Evolutionary conservation across 35 echinoderm and acorn worm species (phyloP).

Genomic region (Apostichopus parvimensis): DNA sequence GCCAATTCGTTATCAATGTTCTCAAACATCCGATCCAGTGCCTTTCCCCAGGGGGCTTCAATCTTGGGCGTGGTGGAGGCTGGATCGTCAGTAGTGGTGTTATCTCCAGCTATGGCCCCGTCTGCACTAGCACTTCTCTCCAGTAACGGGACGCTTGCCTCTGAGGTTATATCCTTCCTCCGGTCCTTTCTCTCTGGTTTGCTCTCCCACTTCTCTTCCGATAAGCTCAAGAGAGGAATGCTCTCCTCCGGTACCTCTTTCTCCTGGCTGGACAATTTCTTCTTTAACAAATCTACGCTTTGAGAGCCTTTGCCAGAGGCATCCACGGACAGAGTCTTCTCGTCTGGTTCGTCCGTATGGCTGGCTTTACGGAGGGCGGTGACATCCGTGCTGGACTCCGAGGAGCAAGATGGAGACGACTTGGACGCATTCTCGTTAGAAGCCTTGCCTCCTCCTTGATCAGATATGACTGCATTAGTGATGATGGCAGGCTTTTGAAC

Average conservation of each 20-base stretch:
- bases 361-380: slow-evolving; percentile 64
- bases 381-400: slow-evolving; percentile 67
- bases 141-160: slow-evolving; percentile 15
- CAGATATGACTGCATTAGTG: slow-evolving; percentile 16
- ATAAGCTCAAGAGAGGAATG: background rate
- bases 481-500: slow-evolving; percentile 40
- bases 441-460: background rate
- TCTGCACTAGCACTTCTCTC: slow-evolving; percentile 44
- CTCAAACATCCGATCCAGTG: slow-evolving; percentile 86
- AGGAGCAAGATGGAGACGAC: slow-evolving; percentile 55
- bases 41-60: slow-evolving; percentile 50
- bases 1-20: slow-evolving; percentile 80
- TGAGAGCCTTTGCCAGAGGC: background rate
- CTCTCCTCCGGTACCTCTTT: slow-evolving; percentile 23
- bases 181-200: slow-evolving; percentile 15
- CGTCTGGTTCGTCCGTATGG: slow-evolving; percentile 47
- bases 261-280: slow-evolving; percentile 43
- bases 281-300: slow-evolving; percentile 52
- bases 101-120: background rate
- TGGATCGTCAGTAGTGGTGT: slow-evolving; percentile 26
- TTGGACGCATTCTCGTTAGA: background rate
- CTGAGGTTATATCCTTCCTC: background rate
- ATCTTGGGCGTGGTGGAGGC: slow-evolving; percentile 56
- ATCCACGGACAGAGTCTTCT: background rate
- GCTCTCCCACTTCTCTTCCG: slow-evolving; percentile 1